These are phyloP conservation scores for Ganaspis brasiliensis DNA, from an alignment of 2,888 invertebrate species.

Conservation along the genomic window DNA sequence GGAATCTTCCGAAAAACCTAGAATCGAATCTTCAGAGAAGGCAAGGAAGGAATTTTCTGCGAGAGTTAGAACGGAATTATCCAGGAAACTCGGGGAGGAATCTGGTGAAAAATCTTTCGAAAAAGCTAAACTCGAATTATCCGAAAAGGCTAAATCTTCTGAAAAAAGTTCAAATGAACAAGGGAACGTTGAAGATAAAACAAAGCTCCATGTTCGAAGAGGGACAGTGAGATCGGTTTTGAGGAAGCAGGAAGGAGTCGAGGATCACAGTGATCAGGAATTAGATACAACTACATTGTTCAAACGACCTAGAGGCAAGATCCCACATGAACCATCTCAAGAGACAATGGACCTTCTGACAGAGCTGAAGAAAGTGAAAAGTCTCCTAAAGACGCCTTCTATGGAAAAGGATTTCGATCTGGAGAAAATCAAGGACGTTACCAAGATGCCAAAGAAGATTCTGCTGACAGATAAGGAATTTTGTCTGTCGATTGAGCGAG, in stretches of 20 bases:
- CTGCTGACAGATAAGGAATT: slow-evolving; percentile 77
- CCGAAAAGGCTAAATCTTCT: no score
- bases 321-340: slow-evolving; percentile 77
- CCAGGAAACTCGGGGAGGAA: no score
- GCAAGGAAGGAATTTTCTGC: background rate
- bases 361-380: slow-evolving; percentile 75
- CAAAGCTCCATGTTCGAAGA: slow-evolving; percentile 46
- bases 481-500: slow-evolving; percentile 76
- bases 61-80: no score
- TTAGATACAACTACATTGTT: slow-evolving; percentile 63
- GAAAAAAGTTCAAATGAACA: background rate
- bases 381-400: slow-evolving; percentile 74
- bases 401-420: slow-evolving; percentile 70
- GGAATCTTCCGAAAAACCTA: no score
- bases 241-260: slow-evolving; percentile 74
- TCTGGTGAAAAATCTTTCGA: no score
- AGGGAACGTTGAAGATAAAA: slow-evolving; percentile 9
- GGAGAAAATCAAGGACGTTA: slow-evolving; percentile 63
- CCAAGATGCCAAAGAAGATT: slow-evolving; percentile 73
- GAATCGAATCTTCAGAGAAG: background rate
- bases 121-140: no score
- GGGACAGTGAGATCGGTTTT: slow-evolving; percentile 69
- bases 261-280: slow-evolving; percentile 72
- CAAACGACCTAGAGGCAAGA: slow-evolving; percentile 67
- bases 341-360: slow-evolving; percentile 77